These are phyloP conservation scores for Nasonia giraulti DNA, from an alignment of 1,140 invertebrate genomes.

Conservation along the genomic window DNA sequence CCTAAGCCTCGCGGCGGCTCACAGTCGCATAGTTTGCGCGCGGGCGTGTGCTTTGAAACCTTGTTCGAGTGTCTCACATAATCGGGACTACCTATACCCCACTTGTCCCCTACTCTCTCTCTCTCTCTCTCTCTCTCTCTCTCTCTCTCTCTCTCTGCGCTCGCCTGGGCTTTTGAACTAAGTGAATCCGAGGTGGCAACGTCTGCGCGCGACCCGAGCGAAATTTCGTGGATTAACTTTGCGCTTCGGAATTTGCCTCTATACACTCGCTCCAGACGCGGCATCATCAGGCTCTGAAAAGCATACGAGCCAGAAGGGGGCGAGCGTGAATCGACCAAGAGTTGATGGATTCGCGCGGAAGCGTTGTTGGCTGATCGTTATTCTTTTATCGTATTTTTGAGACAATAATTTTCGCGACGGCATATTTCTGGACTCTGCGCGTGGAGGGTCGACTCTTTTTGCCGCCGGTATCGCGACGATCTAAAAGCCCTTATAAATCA, in stretches of 20 bases:
- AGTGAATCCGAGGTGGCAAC: conserved; percentile 37
- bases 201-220: conserved; percentile 13
- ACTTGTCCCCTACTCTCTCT: background rate
- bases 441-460: background rate
- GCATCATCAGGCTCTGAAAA: background rate
- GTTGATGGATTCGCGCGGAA: background rate
- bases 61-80: conserved; percentile 53
- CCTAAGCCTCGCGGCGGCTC: conserved; percentile 1
- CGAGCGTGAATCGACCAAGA: background rate
- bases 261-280: background rate
- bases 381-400: too few relatives aligned
- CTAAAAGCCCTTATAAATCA: conserved; percentile 53
- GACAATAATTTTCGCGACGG: background rate
- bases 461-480: background rate
- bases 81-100: conserved; percentile 33
- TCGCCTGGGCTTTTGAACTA: conserved; percentile 24
- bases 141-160: background rate
- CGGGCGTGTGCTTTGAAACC: conserved; percentile 57
- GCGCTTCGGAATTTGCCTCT: conserved; percentile 9
- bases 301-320: background rate
- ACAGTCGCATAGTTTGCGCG: background rate
- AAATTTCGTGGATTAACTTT: conserved; percentile 36
- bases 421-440: background rate
- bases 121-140: background rate
- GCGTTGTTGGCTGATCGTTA: too few relatives aligned